These are phyloP conservation scores for Carabus problematicus DNA, from an alignment of 2,888 invertebrate genomes.

Conservation along the genomic window DNA sequence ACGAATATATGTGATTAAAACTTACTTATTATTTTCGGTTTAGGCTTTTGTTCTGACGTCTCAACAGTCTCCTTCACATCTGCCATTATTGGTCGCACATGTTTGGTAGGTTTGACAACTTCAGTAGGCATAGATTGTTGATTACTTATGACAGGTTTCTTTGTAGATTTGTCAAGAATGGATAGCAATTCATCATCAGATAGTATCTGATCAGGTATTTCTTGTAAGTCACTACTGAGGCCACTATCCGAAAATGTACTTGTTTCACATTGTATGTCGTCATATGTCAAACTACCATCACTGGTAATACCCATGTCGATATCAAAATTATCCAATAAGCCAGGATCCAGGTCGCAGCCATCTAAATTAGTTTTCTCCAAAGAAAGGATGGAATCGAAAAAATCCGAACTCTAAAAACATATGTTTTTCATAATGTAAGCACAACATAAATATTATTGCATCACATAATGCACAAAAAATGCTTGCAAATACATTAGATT, in stretches of 20 bases:
- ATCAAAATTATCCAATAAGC: conserved; percentile 51
- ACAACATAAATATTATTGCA: conserved; percentile 15
- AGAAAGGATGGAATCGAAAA: conserved; percentile 74
- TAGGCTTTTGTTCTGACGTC: background rate
- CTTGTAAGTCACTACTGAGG: conserved; percentile 68
- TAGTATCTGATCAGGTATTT: conserved; percentile 54
- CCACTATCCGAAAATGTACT: conserved; percentile 73
- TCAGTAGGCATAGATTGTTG: conserved; percentile 9
- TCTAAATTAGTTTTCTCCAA: conserved; percentile 67
- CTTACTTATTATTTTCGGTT: conserved; percentile 37
- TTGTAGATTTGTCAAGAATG: conserved; percentile 21
- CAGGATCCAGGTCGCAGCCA: conserved; percentile 63
- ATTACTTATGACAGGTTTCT: background rate
- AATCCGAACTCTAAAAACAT: conserved; percentile 61
- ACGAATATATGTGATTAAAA: background rate
- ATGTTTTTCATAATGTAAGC: conserved; percentile 7
- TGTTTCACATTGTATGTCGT: conserved; percentile 54
- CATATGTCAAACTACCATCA: conserved; percentile 53
- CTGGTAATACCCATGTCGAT: conserved; percentile 54
- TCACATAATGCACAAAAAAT: conserved; percentile 24
- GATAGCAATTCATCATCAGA: conserved; percentile 37
- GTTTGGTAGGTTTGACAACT: conserved; percentile 28
- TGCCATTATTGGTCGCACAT: conserved; percentile 24
- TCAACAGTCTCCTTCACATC: background rate
- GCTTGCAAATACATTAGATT: conserved; percentile 17